Base-by-base conservation (phyloP, 2,888 invertebrate genomes). In the Apocheima hispidaria region DNA sequence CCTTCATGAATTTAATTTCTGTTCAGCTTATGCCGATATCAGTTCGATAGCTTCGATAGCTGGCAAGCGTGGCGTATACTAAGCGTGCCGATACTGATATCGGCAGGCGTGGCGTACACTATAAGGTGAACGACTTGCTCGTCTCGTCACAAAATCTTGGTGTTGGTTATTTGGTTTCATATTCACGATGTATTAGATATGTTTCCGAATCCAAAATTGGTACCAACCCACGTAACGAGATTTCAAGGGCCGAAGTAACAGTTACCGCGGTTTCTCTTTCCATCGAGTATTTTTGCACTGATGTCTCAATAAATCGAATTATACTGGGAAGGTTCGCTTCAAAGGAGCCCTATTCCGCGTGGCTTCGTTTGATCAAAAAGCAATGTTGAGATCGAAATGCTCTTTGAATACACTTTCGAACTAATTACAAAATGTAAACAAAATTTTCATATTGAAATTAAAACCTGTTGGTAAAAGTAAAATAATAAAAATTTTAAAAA, bases 291-390 rank as follows among this genome's bases (percentile, higher is more conserved):
- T 57, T 57, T 41, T 50, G 40, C 35, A 57, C 53, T 52, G 57
- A 56, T 36, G 54, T 55, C 56, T 55, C 63, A 28, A 53, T 48
- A 65, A 65, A 68, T 63, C 55, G 65, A 65, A 65, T 68, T 68
- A 65, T 65, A 59, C 59, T 50, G 51, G 48, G 33, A 59, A 62
- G 51, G 58, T 59, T 48, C 56, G 48, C 60, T 57, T 65, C 63
- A 68, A 63, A 65, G 51, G 55, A 65, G 50, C 55, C 56, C 58
- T 63, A 63, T 64, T 63, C 56, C 46, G 63, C 60, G 30, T 52
- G 52, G 44, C 43, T 44, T 57, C 49, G 43, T 54, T 56, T 51
- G 51, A 61, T 59, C 55, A 43, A 58, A 64, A 52, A 51, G 53
- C 61, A 30, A 46, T 59, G 62, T 66, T 52, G 43, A 28, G 40